Conservation (phyloP, 2,888 invertebrate species). For the Neria commutata region DNA sequence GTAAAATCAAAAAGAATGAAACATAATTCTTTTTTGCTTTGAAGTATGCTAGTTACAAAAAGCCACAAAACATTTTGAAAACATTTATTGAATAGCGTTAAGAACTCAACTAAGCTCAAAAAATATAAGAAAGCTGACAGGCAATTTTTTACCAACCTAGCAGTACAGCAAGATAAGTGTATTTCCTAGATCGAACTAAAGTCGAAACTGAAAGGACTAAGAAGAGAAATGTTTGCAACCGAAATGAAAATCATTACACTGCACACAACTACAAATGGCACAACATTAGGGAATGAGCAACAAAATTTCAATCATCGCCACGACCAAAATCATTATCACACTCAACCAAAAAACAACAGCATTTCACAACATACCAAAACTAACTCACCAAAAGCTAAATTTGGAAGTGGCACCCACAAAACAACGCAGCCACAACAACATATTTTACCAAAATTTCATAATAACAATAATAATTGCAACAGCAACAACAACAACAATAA, state of each 20-base stretch:
- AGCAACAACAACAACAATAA: constrained; percentile 29
- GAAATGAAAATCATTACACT: constrained; percentile 50
- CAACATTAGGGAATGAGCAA: constrained; percentile 1
- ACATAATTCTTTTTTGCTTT: too few species aligned
- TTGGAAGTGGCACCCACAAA: constrained; percentile 29
- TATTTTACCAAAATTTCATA: constrained; percentile 24
- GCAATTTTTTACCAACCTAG: background rate
- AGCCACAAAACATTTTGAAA: too few species aligned
- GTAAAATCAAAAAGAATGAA: too few species aligned
- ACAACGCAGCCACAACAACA: constrained; percentile 28
- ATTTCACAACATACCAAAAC: background rate
- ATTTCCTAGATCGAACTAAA: too few species aligned
- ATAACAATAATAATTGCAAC: constrained; percentile 25
- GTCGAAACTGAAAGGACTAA: too few species aligned
- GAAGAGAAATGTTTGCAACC: constrained; percentile 29
- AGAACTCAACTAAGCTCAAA: too few species aligned
- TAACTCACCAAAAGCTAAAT: constrained; percentile 28
- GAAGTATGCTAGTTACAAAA: too few species aligned
- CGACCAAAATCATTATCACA: constrained; percentile 25
- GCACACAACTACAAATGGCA: constrained; percentile 29
- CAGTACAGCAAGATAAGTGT: constrained; percentile 2
- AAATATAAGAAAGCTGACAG: too few species aligned
- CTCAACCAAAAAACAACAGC: constrained; percentile 3
- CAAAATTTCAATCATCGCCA: constrained; percentile 15
- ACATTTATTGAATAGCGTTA: too few species aligned